Evolutionary conservation across 2,797 vertebrate genomes (phyloP).

Genomic region (Carduelis carduelis): DNA sequence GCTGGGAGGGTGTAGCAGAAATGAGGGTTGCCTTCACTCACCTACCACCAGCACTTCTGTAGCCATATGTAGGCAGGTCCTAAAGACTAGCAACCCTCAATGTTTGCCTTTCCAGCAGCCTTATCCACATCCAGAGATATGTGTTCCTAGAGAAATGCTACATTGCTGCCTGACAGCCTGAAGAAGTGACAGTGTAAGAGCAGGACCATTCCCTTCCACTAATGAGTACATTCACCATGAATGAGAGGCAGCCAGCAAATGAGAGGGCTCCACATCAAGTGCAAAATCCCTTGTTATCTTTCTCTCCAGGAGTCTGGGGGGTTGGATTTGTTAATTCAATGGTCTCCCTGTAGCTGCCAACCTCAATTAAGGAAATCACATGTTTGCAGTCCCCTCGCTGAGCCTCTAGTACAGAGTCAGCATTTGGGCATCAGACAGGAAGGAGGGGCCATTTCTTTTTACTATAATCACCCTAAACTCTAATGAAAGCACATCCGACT

Average conservation of each 20-base stretch:
- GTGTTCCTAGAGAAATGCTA: neutral
- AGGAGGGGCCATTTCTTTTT: constrained; percentile 45
- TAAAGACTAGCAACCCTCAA: neutral
- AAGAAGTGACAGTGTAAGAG: neutral
- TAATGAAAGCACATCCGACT: constrained; percentile 62
- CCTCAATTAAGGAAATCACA: constrained; percentile 61
- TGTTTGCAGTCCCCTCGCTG: constrained; percentile 28
- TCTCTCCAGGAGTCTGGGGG: constrained; percentile 11
- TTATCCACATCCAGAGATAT: neutral
- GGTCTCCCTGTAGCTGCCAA: constrained; percentile 45
- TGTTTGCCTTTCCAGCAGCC: neutral
- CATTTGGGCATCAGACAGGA: constrained; percentile 49
- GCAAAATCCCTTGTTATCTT: constrained; percentile 55
- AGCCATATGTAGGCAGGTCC: neutral
- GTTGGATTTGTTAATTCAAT: constrained; percentile 51
- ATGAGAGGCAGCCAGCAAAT: constrained; percentile 40
- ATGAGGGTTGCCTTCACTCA: neutral
- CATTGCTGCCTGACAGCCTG: neutral
- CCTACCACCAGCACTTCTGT: neutral
- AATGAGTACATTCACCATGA: neutral
- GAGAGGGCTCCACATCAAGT: constrained; percentile 14
- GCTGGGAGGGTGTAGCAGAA: neutral
- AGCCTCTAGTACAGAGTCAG: constrained; percentile 48
- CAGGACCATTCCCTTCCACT: neutral
- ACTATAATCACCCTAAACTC: constrained; percentile 55